Evolutionary conservation across 2,888 invertebrate genomes (phyloP).

Genomic region (Ichneumoninae sp.): DNA sequence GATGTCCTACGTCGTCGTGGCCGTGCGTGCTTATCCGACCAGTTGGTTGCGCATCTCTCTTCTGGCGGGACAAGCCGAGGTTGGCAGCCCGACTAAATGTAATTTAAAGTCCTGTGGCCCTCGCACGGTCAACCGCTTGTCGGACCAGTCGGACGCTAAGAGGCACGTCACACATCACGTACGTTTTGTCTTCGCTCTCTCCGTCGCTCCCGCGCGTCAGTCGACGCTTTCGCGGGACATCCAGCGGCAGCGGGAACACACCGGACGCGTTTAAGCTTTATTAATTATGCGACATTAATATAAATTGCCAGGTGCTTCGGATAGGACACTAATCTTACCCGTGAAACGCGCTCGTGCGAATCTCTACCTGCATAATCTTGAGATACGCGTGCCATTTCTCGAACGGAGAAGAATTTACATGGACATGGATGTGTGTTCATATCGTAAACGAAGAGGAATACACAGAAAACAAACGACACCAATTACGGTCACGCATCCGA

Average conservation of each 20-base stretch:
- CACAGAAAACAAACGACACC: background rate
- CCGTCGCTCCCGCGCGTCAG: background rate
- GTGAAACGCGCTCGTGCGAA: background rate
- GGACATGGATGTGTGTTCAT: background rate
- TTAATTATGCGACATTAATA: conserved; percentile 80
- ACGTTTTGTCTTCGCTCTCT: conserved; percentile 11
- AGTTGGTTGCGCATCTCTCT: conserved; percentile 5
- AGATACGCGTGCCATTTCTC: background rate
- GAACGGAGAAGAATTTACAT: background rate
- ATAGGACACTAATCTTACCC: conserved; percentile 77
- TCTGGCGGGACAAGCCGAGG: background rate
- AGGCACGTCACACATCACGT: conserved; percentile 11
- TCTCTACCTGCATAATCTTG: conserved; percentile 17
- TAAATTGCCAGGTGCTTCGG: conserved; percentile 75
- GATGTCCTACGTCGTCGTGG: conserved; percentile 24
- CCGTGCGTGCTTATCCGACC: conserved; percentile 6
- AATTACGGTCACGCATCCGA: background rate
- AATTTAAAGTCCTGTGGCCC: conserved; percentile 74
- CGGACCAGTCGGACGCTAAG: conserved; percentile 10
- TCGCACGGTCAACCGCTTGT: conserved; percentile 18
- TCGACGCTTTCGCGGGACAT: background rate
- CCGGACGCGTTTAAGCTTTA: conserved; percentile 77
- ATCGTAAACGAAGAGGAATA: background rate
- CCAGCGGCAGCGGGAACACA: conserved; percentile 50
- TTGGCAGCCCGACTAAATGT: conserved; percentile 72